Percentiles rank a stretch among this genome's conserved stretches.
Conservation (phyloP, 2,888 invertebrate genomes). For the Xylophagus ater region DNA sequence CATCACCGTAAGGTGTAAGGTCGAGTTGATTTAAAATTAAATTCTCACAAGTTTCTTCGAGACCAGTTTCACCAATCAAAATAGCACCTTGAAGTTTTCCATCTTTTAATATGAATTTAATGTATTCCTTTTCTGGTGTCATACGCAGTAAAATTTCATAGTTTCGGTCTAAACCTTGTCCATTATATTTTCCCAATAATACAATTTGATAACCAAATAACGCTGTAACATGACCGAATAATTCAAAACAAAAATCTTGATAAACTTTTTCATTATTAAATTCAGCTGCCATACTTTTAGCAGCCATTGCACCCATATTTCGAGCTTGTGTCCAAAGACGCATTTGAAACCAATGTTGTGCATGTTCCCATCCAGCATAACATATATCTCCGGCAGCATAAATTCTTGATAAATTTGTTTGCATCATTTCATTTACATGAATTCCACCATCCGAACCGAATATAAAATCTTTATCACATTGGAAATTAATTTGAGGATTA, state of each 20-base stretch:
- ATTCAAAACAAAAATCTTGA: constrained; percentile 93
- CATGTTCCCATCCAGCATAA: constrained; percentile 62
- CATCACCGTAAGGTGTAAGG: constrained; percentile 75
- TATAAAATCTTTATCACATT: constrained; percentile 43
- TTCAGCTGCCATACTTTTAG: constrained; percentile 70
- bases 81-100: constrained; percentile 86
- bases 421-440: constrained; percentile 72
- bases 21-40: constrained; percentile 91
- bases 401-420: constrained; percentile 63
- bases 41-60: constrained; percentile 98
- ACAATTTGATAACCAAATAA: constrained; percentile 92
- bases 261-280: constrained; percentile 51
- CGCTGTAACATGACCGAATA: constrained; percentile 92
- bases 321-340: constrained; percentile 96
- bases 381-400: constrained; percentile 97
- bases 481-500: constrained; percentile 51
- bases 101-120: constrained; percentile 78
- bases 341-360: constrained; percentile 87
- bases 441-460: constrained; percentile 68
- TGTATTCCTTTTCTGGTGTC: constrained; percentile 68
- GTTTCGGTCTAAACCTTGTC: constrained; percentile 66
- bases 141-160: constrained; percentile 79
- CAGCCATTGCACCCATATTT: constrained; percentile 94
- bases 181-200: constrained; percentile 84
- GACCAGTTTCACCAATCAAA: constrained; percentile 90